Conservation (phyloP, 2,797 vertebrate species). For the Loris lydekkerianus region DNA sequence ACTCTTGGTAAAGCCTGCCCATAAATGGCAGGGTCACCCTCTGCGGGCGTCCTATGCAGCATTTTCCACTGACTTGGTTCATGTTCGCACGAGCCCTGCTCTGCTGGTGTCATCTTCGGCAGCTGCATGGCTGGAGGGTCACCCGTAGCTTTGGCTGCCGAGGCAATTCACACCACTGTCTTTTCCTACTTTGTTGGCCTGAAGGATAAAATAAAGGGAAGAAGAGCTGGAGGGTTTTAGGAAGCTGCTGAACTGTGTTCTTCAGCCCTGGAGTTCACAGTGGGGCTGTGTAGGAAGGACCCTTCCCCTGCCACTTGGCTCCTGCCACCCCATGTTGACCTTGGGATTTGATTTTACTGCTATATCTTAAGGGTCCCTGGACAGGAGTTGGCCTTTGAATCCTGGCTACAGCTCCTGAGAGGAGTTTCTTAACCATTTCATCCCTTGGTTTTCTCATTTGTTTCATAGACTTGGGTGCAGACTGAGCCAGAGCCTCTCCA, state of each 20-base stretch:
- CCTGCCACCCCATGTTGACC: fast-evolving
- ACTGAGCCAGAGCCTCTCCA: background rate
- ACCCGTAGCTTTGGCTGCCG: background rate
- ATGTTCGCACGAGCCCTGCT: background rate
- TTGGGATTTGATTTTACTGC: background rate
- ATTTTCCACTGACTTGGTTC: fast-evolving
- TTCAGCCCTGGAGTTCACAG: fast-evolving
- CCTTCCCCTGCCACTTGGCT: background rate
- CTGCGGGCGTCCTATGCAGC: fast-evolving
- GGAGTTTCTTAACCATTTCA: background rate
- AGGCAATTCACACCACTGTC: background rate
- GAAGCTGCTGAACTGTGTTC: background rate
- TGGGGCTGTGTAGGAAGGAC: fast-evolving
- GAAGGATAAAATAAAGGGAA: background rate
- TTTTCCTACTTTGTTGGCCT: background rate
- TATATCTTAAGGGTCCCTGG: too few relatives aligned
- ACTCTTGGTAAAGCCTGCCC: background rate
- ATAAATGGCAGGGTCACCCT: background rate
- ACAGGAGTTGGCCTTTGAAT: background rate
- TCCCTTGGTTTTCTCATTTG: background rate
- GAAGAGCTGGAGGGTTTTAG: background rate
- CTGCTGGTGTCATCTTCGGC: background rate
- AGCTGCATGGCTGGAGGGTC: background rate
- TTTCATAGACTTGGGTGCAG: background rate
- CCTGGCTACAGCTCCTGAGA: background rate